Conservation (phyloP, 2,797 vertebrate species). For the Euphonia xanthogaster region DNA sequence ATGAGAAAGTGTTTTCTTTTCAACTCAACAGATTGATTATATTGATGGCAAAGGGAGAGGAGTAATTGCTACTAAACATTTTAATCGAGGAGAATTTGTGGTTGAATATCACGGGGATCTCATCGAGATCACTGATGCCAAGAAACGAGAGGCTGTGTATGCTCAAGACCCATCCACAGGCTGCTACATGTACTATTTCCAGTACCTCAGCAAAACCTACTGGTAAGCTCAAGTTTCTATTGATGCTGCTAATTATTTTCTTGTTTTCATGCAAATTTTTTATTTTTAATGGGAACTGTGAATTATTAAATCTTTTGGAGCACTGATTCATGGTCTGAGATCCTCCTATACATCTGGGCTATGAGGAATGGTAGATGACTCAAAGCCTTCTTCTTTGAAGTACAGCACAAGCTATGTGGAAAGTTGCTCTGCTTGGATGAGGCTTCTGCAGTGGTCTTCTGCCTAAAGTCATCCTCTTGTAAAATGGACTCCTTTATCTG, state of each 20-base stretch:
- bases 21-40: slow-evolving; percentile 82
- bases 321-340: background rate
- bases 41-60: slow-evolving; percentile 95
- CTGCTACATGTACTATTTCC: slow-evolving; percentile 99
- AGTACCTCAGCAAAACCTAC: slow-evolving; percentile 89
- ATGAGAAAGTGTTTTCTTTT: background rate
- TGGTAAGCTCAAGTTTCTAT: slow-evolving; percentile 79
- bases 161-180: slow-evolving; percentile 88
- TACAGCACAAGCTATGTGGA: background rate
- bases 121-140: slow-evolving; percentile 92
- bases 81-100: slow-evolving; percentile 92
- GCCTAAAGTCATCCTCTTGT: background rate
- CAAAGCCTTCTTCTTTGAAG: background rate
- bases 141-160: slow-evolving; percentile 83
- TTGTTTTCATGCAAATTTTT: background rate
- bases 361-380: background rate
- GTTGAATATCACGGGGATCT: slow-evolving; percentile 98
- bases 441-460: background rate
- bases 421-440: background rate
- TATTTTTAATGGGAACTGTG: background rate
- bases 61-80: slow-evolving; percentile 88
- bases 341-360: background rate
- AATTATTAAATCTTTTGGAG: background rate
- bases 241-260: background rate
- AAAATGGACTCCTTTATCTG: background rate